Evolutionary conservation across 2,888 invertebrate genomes (phyloP), one percentile per base, ranked within the genome.

Genomic region (Drosophila fulvimacula): DNA sequence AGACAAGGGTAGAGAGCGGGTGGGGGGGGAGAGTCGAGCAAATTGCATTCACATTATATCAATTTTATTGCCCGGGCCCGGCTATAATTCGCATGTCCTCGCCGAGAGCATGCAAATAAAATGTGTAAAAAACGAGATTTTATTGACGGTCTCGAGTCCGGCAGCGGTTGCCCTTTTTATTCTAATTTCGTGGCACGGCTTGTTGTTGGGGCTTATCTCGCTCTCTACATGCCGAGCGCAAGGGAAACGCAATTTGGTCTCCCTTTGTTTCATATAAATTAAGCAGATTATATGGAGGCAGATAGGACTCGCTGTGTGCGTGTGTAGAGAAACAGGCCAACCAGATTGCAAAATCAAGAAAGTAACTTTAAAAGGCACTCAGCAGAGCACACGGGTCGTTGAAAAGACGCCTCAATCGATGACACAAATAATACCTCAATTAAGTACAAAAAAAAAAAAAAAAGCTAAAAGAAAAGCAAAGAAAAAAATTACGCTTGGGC

Each of bases 361-460:
- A 42, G 48, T 64, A 21, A 53, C 53, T 67, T 48, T 38, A 39
- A 44, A 55, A 51, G 41, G 27, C 21, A 57, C 58, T 41, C 49
- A 9, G 51, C n/a, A 34, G 19, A 39, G 19, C 27, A 19, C 17
- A 41, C 46, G 48, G 27, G 5, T 34, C 30, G 17, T 36, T 32
- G 15, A 30, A 48, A 57, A 65, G 21, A 24, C 51, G 39, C 2
- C 38, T n/a, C 60, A 87, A 85, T 82, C 86, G 79, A 81, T 81
- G 85, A 82, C 81, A 85, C 85, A 77, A 77, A 79, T 79, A 85
- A 88, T 85, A 75, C 86, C 88, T 88, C 79, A 88, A 85, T 85
- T 88, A 85, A 80, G 88, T 61, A 36, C 36, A 44, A 44, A 9
- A 0, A 17, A 24, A 46, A n/a, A n/a, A 46, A 27, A 30, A 46